Percentiles rank a stretch among this genome's conserved stretches.
Conservation (phyloP, 2,113 vertebrate genomes). For the Crotalus tigris region DNA sequence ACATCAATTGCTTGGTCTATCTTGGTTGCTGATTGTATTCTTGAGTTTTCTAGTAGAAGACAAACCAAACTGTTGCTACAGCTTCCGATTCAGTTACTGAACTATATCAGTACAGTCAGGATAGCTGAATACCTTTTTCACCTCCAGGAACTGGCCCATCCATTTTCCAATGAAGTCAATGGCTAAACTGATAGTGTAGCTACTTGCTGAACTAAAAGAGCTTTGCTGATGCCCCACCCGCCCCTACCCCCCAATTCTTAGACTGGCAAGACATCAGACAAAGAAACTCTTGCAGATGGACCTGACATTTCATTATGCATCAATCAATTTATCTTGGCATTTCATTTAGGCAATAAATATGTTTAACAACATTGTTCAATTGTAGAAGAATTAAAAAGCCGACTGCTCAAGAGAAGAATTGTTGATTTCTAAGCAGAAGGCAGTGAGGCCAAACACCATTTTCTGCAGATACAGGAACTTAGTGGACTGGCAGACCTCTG, state of each 20-base stretch:
- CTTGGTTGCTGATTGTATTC: conserved; percentile 10
- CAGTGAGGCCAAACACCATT: not conserved
- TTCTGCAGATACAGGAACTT: not conserved
- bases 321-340: conserved; percentile 28
- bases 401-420: not conserved
- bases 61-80: conserved; percentile 50
- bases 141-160: conserved; percentile 32
- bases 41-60: conserved; percentile 49
- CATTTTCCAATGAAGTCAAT: conserved; percentile 13
- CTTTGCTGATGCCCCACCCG: conserved; percentile 59
- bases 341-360: conserved; percentile 27
- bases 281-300: conserved; percentile 11
- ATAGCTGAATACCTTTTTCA: conserved; percentile 8
- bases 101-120: conserved; percentile 43
- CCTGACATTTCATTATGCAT: conserved; percentile 37
- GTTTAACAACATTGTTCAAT: not conserved
- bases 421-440: not conserved
- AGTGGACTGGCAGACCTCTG: not conserved
- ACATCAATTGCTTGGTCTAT: conserved; percentile 65
- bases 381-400: not conserved
- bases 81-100: conserved; percentile 44
- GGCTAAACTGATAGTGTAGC: conserved; percentile 17
- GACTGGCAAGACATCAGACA: conserved; percentile 50
- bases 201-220: conserved; percentile 41
- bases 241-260: conserved; percentile 31